phyloP scores from a whole-genome alignment of 2,888 invertebrate species.

The Halictus ligatus region DNA sequence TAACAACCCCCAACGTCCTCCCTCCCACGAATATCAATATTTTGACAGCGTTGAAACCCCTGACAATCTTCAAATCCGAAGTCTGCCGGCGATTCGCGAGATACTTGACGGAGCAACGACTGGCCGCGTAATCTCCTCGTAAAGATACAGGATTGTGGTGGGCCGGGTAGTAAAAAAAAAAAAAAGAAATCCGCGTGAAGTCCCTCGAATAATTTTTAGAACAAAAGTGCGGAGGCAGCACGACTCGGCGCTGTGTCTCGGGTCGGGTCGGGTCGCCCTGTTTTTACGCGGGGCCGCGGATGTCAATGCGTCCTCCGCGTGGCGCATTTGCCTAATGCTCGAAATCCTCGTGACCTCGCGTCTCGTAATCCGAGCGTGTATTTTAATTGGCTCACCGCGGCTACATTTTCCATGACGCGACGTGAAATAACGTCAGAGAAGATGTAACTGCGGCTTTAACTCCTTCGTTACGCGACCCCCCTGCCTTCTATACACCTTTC shows the following conservation, averaged over 20 bases:
- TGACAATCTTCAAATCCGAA: background rate
- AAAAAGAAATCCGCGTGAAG: background rate
- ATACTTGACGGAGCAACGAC: slow-evolving; percentile 25
- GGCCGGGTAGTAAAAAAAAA: slow-evolving; percentile 12
- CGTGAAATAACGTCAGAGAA: slow-evolving; percentile 53
- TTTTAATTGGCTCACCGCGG: slow-evolving; percentile 61
- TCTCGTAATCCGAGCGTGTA: slow-evolving; percentile 58
- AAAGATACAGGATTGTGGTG: slow-evolving; percentile 43
- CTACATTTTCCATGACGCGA: slow-evolving; percentile 51
- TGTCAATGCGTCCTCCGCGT: slow-evolving; percentile 58
- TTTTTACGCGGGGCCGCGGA: slow-evolving; percentile 44
- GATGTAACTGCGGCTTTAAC: slow-evolving; percentile 51
- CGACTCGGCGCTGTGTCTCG: background rate
- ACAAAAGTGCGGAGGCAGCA: slow-evolving; percentile 33
- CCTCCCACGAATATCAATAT: background rate
- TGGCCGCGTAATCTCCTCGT: slow-evolving; percentile 45
- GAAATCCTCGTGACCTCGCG: slow-evolving; percentile 52
- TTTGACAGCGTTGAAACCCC: background rate
- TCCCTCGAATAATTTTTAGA: slow-evolving; percentile 45
- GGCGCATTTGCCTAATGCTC: slow-evolving; percentile 61
- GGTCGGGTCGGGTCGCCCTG: background rate
- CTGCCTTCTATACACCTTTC: background rate
- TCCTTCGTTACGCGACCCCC: slow-evolving; percentile 40
- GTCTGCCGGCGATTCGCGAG: background rate
- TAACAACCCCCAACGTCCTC: too few relatives aligned